Conservation (phyloP, 2,113 vertebrate species). For the Rafetus swinhoei region DNA sequence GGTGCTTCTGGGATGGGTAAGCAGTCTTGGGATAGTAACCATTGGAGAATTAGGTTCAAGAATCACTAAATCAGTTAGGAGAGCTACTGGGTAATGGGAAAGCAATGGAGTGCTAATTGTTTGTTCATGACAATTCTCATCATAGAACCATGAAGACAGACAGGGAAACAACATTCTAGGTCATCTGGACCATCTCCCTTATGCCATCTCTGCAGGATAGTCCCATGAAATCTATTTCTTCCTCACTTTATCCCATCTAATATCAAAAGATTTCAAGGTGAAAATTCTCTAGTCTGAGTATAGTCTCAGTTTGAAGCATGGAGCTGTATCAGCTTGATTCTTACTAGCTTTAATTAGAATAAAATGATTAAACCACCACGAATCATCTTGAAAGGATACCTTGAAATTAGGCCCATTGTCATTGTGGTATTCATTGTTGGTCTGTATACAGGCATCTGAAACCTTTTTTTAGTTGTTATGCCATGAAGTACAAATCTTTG, state of each 20-base stretch:
- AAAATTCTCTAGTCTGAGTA: not conserved
- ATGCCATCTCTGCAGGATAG: not conserved
- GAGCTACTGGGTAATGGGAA: not conserved
- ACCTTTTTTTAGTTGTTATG: not conserved
- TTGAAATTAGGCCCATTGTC: not conserved
- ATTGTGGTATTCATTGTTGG: not conserved
- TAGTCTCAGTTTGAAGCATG: rapidly evolving
- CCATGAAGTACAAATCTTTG: not conserved
- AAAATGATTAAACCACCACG: not conserved
- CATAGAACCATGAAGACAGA: not conserved
- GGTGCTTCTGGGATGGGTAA: not conserved
- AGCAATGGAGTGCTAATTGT: not conserved
- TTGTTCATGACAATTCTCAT: not conserved
- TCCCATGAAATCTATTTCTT: not conserved
- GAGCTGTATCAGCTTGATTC: not conserved
- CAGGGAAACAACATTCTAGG: not conserved
- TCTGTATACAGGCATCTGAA: not conserved
- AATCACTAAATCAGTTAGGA: not conserved
- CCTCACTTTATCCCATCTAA: not conserved
- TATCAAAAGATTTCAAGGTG: not conserved
- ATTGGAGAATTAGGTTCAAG: not conserved
- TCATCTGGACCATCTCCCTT: not conserved
- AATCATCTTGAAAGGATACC: conserved; percentile 22
- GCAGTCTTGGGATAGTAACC: not conserved
- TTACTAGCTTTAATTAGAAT: not conserved